phyloP scores from a whole-genome alignment of 2,888 invertebrate genomes.

The Vesta saturnalis region DNA sequence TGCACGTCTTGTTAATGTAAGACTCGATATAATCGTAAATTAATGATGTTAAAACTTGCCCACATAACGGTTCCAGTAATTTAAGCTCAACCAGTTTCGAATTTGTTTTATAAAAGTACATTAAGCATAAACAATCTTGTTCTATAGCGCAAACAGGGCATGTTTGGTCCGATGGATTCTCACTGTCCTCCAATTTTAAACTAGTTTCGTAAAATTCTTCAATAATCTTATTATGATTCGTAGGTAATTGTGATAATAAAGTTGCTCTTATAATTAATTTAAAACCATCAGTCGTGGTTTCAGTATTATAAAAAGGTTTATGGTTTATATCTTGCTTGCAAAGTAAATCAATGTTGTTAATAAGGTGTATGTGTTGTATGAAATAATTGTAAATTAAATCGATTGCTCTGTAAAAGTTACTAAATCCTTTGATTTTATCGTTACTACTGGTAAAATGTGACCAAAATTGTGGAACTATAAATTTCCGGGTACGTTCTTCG shows the following conservation, averaged over 20 bases:
- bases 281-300: conserved; percentile 67
- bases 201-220: conserved; percentile 81
- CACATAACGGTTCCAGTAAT: conserved; percentile 83
- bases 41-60: conserved; percentile 83
- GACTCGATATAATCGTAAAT: conserved; percentile 85
- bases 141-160: conserved; percentile 81
- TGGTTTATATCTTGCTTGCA: conserved; percentile 62
- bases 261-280: conserved; percentile 73
- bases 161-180: conserved; percentile 60
- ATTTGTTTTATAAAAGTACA: conserved; percentile 81
- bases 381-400: conserved; percentile 70
- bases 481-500: conserved; percentile 69
- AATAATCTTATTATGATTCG: conserved; percentile 75
- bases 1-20: conserved; percentile 86
- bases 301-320: conserved; percentile 66
- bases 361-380: conserved; percentile 65
- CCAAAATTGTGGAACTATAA: conserved; percentile 74
- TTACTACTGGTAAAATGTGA: conserved; percentile 67
- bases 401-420: conserved; percentile 74
- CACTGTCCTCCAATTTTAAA: conserved; percentile 64
- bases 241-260: conserved; percentile 75
- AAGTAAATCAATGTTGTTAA: conserved; percentile 67
- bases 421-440: conserved; percentile 69
- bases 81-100: conserved; percentile 78
- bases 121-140: conserved; percentile 68